Evolutionary conservation across 2,113 vertebrate species (phyloP), one percentile per base, ranked within the genome.

Genomic region (Nannospalax galili): DNA sequence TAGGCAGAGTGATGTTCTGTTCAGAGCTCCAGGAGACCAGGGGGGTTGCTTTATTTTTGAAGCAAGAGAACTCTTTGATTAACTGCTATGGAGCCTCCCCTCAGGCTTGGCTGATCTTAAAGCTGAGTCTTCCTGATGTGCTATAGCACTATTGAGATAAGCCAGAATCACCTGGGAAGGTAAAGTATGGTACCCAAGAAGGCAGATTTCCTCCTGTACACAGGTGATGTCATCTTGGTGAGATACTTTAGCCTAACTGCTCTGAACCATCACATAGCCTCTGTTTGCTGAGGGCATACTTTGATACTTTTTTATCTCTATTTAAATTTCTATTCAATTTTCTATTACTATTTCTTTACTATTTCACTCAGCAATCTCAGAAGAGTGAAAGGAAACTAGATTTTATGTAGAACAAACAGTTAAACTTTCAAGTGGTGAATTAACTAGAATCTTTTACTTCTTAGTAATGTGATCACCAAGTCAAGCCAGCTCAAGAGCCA

Each of bases 181-280:
- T 7, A 40, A 3, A 42, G 19, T 17, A 30, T 0, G 9, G 20
- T 32, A 62, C 22, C 1, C 0, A 79, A 28, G 32, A 82, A 0
- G 4, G 16, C 1, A 11, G 0, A 45, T n/a, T 7, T 10, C 58
- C 20, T 45, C 48, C 30, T n/a, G 17, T 7, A 24, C 0, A 0
- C 70, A 67, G 20, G 35, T 6, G 4, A 48, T 17, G 5, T 5
- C 17, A 58, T n/a, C 45, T 17, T 73, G 30, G 37, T 37, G 19
- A 40, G 40, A 11, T 26, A 88, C 15, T 22, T 89, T 48, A n/a
- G 40, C 42, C n/a, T 16, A 56, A 22, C 37, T 11, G 35, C 5
- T 82, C 12, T 42, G 65, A 35, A 94, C 58, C 28, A 40, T n/a
- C 35, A 62, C 45, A 7, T 8, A 90, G 10, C 37, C n/a, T 75